phyloP scores from a whole-genome alignment of 2,113 vertebrate species.

The Leucopternis melanops region DNA sequence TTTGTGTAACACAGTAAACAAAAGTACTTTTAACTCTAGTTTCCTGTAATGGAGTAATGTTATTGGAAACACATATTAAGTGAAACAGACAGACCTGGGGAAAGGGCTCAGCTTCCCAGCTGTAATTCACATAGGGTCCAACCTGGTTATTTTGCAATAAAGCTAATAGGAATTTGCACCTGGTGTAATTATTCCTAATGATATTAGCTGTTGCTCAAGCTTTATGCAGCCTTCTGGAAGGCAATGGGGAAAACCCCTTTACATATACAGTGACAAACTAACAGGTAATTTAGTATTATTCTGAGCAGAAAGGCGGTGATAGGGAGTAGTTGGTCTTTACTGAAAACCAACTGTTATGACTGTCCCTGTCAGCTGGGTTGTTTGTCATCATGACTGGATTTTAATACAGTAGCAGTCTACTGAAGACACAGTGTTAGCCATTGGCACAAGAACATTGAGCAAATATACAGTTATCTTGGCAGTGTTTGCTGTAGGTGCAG shows the following conservation, averaged over 20 bases:
- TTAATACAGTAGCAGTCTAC: neutral
- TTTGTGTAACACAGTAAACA: conserved; percentile 63
- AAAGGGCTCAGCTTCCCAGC: neutral
- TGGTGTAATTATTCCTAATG: neutral
- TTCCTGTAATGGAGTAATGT: conserved; percentile 17
- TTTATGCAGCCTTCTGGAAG: neutral
- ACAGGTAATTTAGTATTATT: neutral
- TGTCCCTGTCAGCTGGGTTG: neutral
- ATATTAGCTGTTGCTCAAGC: neutral
- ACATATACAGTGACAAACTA: neutral
- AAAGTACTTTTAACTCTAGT: neutral
- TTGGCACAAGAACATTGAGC: neutral
- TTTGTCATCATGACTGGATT: neutral
- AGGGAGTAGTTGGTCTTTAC: neutral
- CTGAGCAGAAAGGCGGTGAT: neutral
- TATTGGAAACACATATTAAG: conserved; percentile 30
- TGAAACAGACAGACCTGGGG: neutral
- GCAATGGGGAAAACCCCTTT: neutral
- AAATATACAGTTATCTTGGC: neutral
- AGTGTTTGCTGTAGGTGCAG: neutral
- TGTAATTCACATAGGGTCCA: neutral
- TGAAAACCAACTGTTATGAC: neutral
- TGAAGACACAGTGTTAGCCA: neutral
- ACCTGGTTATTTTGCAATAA: neutral
- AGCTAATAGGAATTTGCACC: neutral